These are phyloP conservation scores for Fringilla coelebs DNA, from an alignment of 2,797 vertebrate genomes.

Conservation along the genomic window DNA sequence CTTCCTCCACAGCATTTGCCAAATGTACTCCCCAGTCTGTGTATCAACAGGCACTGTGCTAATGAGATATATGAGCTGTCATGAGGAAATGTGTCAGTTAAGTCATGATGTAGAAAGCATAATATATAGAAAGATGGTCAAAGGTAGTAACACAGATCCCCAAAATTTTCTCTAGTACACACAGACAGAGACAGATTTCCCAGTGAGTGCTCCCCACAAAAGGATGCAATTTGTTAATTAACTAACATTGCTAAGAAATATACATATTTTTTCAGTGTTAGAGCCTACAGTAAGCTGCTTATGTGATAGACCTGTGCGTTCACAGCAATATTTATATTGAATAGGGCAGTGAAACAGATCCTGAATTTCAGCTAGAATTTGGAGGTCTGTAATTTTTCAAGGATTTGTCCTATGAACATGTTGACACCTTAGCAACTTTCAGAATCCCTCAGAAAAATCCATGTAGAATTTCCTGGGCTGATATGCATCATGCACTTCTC, in stretches of 20 bases:
- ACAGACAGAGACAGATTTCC: not conserved
- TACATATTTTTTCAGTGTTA: not conserved
- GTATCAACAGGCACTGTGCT: not conserved
- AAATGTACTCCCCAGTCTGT: not conserved
- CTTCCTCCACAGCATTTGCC: not conserved
- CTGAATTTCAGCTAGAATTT: not conserved
- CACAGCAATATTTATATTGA: not conserved
- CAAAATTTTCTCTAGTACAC: not conserved
- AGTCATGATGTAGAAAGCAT: not conserved
- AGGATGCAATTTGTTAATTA: not conserved
- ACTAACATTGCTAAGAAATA: not conserved
- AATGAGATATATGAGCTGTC: not conserved
- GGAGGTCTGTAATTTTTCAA: not conserved
- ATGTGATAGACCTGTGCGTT: not conserved
- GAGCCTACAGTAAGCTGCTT: not conserved
- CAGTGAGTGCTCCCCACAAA: accelerated
- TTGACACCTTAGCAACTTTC: not conserved
- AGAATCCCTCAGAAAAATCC: not conserved
- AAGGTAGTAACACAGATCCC: not conserved
- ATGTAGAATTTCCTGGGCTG: not conserved
- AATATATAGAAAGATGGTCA: not conserved
- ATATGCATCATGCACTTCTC: not conserved
- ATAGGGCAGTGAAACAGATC: not conserved
- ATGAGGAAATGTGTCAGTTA: not conserved
- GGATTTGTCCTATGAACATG: not conserved